phyloP scores from a whole-genome alignment of 92 coral and sea anemone species.

The Zoanthus solanderi region DNA sequence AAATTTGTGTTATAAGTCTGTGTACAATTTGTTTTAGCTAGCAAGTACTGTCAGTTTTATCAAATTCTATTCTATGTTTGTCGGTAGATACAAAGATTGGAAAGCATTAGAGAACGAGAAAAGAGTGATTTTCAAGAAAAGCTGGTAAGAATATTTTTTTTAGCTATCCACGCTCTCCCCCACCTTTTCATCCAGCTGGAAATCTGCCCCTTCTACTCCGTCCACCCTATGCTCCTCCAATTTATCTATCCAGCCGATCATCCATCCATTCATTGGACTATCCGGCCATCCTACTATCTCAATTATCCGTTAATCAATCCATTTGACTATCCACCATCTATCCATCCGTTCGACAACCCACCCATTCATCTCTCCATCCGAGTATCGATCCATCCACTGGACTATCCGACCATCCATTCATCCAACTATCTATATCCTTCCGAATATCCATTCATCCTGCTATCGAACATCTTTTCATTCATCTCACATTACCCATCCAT shows the following conservation, averaged over 20 bases:
- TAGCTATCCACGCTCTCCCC: too few species aligned
- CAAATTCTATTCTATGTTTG: background rate
- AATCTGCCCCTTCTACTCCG: background rate
- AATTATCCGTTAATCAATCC: background rate
- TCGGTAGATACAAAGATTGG: slow-evolving; percentile 73
- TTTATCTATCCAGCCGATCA: background rate
- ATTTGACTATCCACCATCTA: background rate
- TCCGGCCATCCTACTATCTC: too few species aligned
- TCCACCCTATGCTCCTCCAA: background rate
- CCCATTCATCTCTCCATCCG: background rate
- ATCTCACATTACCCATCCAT: background rate
- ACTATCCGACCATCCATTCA: background rate
- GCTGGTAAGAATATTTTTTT: slow-evolving; percentile 59
- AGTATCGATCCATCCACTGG: background rate
- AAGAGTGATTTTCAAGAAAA: slow-evolving; percentile 74
- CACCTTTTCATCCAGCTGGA: too few species aligned
- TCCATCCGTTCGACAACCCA: background rate
- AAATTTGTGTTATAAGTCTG: background rate
- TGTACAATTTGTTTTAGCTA: background rate
- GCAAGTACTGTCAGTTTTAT: background rate
- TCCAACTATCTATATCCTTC: background rate
- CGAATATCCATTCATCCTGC: background rate
- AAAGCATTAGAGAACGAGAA: slow-evolving; percentile 74
- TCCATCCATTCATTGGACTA: too few species aligned
- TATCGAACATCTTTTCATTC: background rate